A percentile compares a stretch with the other conserved stretches of the same genome.
These are phyloP conservation scores for Drosophila navojoa DNA, from an alignment of 1,140 invertebrate species.

Conservation along the genomic window DNA sequence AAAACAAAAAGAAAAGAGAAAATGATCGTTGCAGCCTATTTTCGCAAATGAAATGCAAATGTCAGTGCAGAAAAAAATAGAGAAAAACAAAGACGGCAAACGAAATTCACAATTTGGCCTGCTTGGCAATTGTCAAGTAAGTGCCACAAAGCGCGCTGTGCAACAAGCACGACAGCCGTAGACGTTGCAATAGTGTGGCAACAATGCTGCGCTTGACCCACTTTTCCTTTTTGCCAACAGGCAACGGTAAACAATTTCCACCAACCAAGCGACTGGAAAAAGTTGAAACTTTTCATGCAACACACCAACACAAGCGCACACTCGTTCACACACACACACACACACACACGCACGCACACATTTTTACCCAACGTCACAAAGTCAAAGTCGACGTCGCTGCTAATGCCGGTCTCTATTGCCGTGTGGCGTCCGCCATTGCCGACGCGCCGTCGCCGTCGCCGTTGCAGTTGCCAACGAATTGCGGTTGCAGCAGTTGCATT, in stretches of 20 bases:
- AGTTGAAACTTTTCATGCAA: conserved; percentile 79
- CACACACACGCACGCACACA: conserved; percentile 11
- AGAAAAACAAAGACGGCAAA: conserved; percentile 25
- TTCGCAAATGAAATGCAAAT: conserved; percentile 39
- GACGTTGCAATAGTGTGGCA: conserved; percentile 68
- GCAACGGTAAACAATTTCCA: conserved; percentile 76
- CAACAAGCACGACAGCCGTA: conserved; percentile 4
- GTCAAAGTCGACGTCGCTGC: conserved; percentile 66
- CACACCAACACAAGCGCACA: conserved; percentile 29
- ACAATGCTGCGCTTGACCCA: conserved; percentile 82
- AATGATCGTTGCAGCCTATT: conserved; percentile 36
- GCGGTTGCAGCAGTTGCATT: conserved; percentile 25
- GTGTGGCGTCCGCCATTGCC: neutral
- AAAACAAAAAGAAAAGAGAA: conserved; percentile 50
- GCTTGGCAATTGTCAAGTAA: conserved; percentile 46
- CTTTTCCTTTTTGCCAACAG: conserved; percentile 77
- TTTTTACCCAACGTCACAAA: conserved; percentile 49
- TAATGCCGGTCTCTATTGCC: conserved; percentile 5
- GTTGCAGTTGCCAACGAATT: conserved; percentile 32
- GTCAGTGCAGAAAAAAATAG: conserved; percentile 8
- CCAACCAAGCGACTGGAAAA: conserved; percentile 68
- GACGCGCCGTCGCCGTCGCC: conserved; percentile 2
- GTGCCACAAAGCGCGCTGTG: conserved; percentile 32
- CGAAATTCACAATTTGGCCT: conserved; percentile 27
- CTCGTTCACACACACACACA: conserved; percentile 38